Base-by-base conservation (phyloP, 2,797 vertebrate species). In the Aulostomus chinensis region DNA sequence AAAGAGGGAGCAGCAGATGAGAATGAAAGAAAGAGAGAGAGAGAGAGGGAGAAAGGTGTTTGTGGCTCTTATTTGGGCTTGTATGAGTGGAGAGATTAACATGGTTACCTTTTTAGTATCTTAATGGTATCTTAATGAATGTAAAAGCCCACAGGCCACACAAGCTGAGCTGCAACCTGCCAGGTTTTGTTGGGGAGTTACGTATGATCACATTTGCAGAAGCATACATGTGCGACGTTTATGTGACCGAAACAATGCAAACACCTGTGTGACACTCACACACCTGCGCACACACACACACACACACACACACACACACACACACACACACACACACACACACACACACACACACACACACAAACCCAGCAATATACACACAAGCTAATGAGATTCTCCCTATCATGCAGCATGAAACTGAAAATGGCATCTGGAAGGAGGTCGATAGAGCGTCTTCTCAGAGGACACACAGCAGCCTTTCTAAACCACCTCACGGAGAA, bases 41-140 rank as follows among this genome's bases (percentile, higher is more conserved):
- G n/a, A n/a, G n/a, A n/a, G n/a, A n/a, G n/a, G n/a, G n/a, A n/a
- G 14, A 14, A 42, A 74, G 58, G 68, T 68, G 68, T 63, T 58
- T 35, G 51, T 53, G 47, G n/a, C 24, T 73, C 31, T 66, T 67
- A 49, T 77, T 68, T 54, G 58, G 59, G 61, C n/a, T 70, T 86
- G 85, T 79, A 77, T 72, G 73, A 80, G 69, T 26, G 31, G 37
- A 63, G 72, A 84, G 85, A 89, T 85, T 85, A 88, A 89, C 31
- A 72, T n/a, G 67, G 45, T 40, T 46, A 62, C 70, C 62, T 78
- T 62, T 78, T 84, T 57, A 57, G 70, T 81, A 85, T 85, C 85
- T 88, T 89, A 85, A 91, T 89, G 51, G 73, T 71, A 85, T 85
- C 83, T 86, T 91, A 88, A 91, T 88, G 84, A 88, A 88, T 73